Conservation (phyloP, 2,888 invertebrate genomes). For the Athalia circularis region DNA sequence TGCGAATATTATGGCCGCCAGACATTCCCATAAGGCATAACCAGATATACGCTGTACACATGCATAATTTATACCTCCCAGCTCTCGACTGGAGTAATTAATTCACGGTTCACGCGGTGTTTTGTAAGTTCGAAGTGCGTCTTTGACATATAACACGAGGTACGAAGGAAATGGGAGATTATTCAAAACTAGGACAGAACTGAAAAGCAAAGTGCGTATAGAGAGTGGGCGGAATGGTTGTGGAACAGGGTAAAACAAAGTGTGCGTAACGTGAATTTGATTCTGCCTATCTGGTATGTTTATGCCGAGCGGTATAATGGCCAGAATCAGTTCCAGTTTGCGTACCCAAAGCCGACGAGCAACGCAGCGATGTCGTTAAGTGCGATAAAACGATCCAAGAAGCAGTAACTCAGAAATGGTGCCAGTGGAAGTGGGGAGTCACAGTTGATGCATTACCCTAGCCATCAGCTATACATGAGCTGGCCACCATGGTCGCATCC, state of each 20-base stretch:
- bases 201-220: no score
- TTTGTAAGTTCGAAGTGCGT: constrained; percentile 17
- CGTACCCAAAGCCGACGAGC: not conserved
- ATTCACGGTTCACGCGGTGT: constrained; percentile 25
- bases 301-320: no score
- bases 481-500: not conserved
- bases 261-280: no score
- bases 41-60: no score
- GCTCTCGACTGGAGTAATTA: constrained; percentile 16
- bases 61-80: not conserved
- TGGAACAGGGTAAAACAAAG: no score
- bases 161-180: not conserved
- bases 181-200: no score
- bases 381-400: constrained; percentile 62
- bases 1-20: no score
- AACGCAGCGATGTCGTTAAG: constrained; percentile 56
- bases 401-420: constrained; percentile 60
- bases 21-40: no score
- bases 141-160: not conserved
- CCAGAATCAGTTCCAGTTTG: no score
- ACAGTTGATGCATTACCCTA: constrained; percentile 60
- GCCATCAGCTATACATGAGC: not conserved
- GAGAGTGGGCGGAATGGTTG: no score
- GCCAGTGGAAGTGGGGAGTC: constrained; percentile 49
- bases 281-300: no score